phyloP scores from a whole-genome alignment of 2,113 vertebrate species.

The Grantiella picta region DNA sequence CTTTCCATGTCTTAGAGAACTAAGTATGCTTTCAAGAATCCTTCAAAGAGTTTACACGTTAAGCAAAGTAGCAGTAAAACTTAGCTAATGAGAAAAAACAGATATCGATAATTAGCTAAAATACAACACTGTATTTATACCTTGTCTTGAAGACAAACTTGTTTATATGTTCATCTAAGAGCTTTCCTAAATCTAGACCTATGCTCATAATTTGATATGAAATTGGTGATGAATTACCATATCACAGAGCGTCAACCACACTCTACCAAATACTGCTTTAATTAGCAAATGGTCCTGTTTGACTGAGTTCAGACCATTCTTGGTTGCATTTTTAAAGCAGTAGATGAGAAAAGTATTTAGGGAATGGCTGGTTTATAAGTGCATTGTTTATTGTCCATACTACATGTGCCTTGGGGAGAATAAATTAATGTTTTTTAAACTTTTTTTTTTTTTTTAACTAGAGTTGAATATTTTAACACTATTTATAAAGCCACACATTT shows the following conservation, averaged over 20 bases:
- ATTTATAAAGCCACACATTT: constrained; percentile 59
- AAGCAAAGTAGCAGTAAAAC: not conserved
- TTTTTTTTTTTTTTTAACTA: not conserved
- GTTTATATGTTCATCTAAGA: not conserved
- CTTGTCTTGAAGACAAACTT: not conserved
- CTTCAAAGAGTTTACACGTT: not conserved
- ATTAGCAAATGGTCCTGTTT: not conserved
- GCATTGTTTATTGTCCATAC: not conserved
- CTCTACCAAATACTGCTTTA: not conserved
- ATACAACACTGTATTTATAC: not conserved
- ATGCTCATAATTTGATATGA: not conserved
- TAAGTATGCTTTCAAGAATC: not conserved
- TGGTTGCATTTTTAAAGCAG: not conserved
- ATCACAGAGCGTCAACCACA: not conserved
- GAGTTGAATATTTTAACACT: constrained; percentile 12
- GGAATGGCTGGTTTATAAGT: not conserved
- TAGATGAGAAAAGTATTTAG: not conserved
- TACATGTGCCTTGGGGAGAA: not conserved
- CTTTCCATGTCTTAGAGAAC: not conserved
- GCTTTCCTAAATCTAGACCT: not conserved
- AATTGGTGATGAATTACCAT: not conserved
- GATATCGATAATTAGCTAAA: not conserved
- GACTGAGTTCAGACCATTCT: not conserved
- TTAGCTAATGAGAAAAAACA: not conserved
- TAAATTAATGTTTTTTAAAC: not conserved